Percentiles rank a stretch among this genome's conserved stretches.
These are phyloP conservation scores for Galaxias olidus DNA, from an alignment of 2,797 vertebrate genomes.

Conservation along the genomic window DNA sequence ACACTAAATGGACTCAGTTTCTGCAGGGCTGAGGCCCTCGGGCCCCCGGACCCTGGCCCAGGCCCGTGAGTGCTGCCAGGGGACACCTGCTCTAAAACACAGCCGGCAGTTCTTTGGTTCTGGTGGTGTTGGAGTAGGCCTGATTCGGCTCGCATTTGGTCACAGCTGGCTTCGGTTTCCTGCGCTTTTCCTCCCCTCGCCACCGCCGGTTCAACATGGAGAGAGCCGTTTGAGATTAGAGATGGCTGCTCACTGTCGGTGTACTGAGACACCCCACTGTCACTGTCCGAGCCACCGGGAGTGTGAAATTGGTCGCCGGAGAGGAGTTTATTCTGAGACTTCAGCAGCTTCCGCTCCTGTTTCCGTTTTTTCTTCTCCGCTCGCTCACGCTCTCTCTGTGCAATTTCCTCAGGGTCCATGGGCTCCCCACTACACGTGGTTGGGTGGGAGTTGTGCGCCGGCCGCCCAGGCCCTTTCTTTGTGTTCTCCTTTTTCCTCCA, in stretches of 20 bases:
- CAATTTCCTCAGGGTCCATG: slow-evolving; percentile 98
- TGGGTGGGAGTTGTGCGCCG: slow-evolving; percentile 97
- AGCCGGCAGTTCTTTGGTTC: slow-evolving; percentile 77
- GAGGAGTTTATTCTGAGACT: slow-evolving; percentile 85
- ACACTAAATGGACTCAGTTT: slow-evolving; percentile 96
- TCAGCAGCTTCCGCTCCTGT: slow-evolving; percentile 91
- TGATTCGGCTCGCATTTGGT: slow-evolving; percentile 72
- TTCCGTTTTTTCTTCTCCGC: slow-evolving; percentile 95
- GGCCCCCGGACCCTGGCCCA: slow-evolving; percentile 66
- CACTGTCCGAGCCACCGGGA: slow-evolving; percentile 92
- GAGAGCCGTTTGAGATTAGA: slow-evolving; percentile 41
- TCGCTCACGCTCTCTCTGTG: slow-evolving; percentile 88
- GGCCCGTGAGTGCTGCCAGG: slow-evolving; percentile 68
- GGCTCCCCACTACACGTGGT: slow-evolving; percentile 97
- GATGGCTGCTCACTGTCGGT: slow-evolving; percentile 80
- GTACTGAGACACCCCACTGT: slow-evolving; percentile 88
- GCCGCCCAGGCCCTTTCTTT: slow-evolving; percentile 94
- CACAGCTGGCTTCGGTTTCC: slow-evolving; percentile 71
- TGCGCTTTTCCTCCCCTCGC: slow-evolving; percentile 43
- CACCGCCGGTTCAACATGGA: slow-evolving; percentile 56
- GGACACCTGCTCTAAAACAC: slow-evolving; percentile 73
- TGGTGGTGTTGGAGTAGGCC: slow-evolving; percentile 63
- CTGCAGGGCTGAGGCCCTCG: slow-evolving; percentile 75
- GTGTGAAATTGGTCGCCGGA: slow-evolving; percentile 86
- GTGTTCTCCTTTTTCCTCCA: slow-evolving; percentile 99